Base-by-base conservation (phyloP, 2,113 vertebrate genomes). In the Pelecanoides urinatrix region DNA sequence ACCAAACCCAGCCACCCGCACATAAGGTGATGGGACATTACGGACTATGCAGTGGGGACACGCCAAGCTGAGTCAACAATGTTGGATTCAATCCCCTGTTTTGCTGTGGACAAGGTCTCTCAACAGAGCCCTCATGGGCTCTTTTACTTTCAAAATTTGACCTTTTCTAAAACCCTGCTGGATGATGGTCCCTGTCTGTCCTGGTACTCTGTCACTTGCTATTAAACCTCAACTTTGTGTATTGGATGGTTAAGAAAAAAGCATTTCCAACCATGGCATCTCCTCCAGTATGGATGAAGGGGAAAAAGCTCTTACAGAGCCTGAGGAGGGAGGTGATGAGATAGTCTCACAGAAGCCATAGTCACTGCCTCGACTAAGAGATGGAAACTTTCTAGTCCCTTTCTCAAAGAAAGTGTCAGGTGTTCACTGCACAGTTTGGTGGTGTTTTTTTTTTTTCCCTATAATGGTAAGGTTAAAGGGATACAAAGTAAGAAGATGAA, bases 401-500 rank as follows among this genome's bases (percentile, higher is more conserved):
- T 53, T 73, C 52, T 32, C 1, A 8, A 82, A 82, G 29, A 81
- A 85, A 87, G 32, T 29, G 38, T 36, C 42, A 84, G 20, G 13
- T 32, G 40, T 47, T 65, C 47, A 56, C 32, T 50, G 26, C 47
- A 59, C 9, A 68, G 47, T 1, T 62, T 50, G n/a, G n/a, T n/a
- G n/a, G n/a, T 50, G 49, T 13, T 4, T 6, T 27, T 7, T 26
- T 16, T 38, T 30, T 25, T 38, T 16, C n/a, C n/a, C 22, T 38
- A 11, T 7, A 77, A 89, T 4, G 13, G 13, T 63, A 78, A 71
- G 16, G 47, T 65, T 83, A 76, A 92, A 68, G 34, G 36, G 52
- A 90, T 30, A 87, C 47, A 75, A 94, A 93, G 81, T 47, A 80
- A 62, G 65, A 45, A 65, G 45, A 67, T 47, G 52, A 36, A 88